Evolutionary conservation across 1,140 invertebrate genomes (phyloP).

Genomic region (Apis laboriosa): DNA sequence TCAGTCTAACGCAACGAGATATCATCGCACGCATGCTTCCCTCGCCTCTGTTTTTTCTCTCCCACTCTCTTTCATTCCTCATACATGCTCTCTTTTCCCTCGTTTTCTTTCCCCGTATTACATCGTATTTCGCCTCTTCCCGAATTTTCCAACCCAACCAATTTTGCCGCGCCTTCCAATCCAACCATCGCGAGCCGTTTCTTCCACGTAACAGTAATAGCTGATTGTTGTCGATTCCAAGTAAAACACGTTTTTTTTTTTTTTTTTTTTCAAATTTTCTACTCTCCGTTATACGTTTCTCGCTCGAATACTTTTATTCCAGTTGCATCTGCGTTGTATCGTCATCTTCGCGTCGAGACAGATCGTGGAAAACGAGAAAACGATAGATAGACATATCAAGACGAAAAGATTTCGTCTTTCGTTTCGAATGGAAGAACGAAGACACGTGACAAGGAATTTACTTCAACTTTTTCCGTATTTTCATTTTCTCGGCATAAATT

Average conservation of each 20-base stretch:
- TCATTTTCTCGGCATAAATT: no score
- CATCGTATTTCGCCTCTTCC: neutral
- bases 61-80: neutral
- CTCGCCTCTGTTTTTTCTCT: neutral
- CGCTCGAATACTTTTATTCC: no score
- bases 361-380: neutral
- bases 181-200: neutral
- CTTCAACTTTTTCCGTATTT: neutral
- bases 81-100: neutral
- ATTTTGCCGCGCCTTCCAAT: neutral
- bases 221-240: no score
- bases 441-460: neutral
- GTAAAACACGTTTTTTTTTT: no score
- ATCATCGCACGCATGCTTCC: neutral
- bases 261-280: no score
- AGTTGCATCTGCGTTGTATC: no score
- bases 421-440: neutral
- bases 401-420: neutral
- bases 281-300: no score
- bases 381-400: no score
- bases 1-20: conserved; percentile 16
- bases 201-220: no score
- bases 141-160: neutral
- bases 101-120: neutral
- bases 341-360: neutral